Conservation (phyloP, 2,113 vertebrate genomes). For the Poeciliopsis prolifica region DNA sequence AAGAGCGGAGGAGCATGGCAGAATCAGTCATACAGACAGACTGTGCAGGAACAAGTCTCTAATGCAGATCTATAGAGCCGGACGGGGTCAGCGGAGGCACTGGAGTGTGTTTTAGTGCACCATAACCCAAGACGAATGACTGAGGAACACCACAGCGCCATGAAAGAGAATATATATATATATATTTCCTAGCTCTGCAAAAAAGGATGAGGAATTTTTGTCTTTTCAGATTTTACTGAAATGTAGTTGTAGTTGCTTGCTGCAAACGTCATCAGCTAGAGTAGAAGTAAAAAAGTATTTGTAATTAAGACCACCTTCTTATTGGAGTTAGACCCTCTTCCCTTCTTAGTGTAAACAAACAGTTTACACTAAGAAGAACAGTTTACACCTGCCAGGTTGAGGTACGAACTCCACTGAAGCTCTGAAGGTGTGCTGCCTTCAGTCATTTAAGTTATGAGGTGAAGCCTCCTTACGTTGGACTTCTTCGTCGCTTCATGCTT, state of each 20-base stretch:
- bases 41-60: conserved; percentile 49
- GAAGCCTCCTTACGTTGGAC: too few species aligned
- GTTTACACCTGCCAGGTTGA: neutral
- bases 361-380: neutral
- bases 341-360: neutral
- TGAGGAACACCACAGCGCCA: conserved; percentile 13
- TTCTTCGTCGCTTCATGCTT: too few species aligned
- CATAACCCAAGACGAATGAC: conserved; percentile 63
- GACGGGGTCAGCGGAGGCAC: conserved; percentile 68
- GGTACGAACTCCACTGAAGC: too few species aligned
- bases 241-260: neutral
- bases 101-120: conserved; percentile 67
- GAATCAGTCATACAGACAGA: conserved; percentile 65
- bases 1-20: conserved; percentile 3
- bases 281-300: conserved; percentile 2
- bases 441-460: too few species aligned
- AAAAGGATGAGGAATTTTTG: neutral
- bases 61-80: conserved; percentile 64
- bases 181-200: too few species aligned
- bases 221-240: conserved; percentile 7
- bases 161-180: neutral
- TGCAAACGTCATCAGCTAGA: neutral
- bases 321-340: neutral
- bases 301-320: neutral
- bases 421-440: too few species aligned